Conservation (phyloP, 2,888 invertebrate genomes). For the Dynastes tityus region DNA sequence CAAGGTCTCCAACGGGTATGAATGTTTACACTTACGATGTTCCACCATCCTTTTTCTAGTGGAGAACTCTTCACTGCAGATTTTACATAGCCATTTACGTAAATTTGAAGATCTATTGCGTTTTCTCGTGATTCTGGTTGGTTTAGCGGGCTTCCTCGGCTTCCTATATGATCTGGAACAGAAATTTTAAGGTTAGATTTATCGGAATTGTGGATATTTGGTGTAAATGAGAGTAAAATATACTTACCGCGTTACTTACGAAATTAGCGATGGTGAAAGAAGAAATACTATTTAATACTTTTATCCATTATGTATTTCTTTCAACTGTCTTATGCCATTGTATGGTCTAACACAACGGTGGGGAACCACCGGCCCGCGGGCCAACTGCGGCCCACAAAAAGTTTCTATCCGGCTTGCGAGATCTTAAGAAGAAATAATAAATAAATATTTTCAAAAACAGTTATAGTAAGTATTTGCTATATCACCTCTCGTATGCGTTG, state of each 20-base stretch:
- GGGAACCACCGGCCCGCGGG: no score
- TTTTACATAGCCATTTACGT: conserved; percentile 69
- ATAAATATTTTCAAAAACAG: no score
- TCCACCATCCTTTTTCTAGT: conserved; percentile 72
- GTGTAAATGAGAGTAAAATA: background rate
- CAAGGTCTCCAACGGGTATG: conserved; percentile 11
- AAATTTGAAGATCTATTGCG: background rate
- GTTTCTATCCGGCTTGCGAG: no score
- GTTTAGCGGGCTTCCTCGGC: background rate
- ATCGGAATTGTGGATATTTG: background rate
- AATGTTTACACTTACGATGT: conserved; percentile 71
- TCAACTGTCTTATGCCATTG: no score
- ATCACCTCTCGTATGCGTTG: no score
- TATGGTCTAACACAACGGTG: no score
- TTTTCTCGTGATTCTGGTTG: background rate
- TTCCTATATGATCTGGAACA: conserved; percentile 7
- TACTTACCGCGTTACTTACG: background rate
- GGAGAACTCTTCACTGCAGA: conserved; percentile 71
- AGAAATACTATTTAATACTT: background rate
- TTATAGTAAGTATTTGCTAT: no score
- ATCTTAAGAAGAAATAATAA: no score
- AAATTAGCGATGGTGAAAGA: background rate
- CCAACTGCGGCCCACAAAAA: no score
- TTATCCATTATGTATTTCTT: no score
- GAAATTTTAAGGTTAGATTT: background rate